phyloP scores from a whole-genome alignment of 2,113 vertebrate species.

The Progne subis region DNA sequence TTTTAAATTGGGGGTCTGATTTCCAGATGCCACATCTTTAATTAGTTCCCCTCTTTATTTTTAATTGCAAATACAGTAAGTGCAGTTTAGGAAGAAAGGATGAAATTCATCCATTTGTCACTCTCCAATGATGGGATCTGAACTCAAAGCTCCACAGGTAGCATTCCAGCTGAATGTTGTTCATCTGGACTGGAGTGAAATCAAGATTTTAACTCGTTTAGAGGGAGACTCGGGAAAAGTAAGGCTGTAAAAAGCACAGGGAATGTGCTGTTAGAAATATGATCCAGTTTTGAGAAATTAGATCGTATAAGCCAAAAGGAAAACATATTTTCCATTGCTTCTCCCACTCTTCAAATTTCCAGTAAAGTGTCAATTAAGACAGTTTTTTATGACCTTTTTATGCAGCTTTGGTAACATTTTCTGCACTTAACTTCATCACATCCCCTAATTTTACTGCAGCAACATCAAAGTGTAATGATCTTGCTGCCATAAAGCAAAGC shows the following conservation, averaged over 20 bases:
- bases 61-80: not conserved
- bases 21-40: not conserved
- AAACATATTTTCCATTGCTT: not conserved
- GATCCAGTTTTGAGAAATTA: not conserved
- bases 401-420: constrained; percentile 33
- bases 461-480: constrained; percentile 33
- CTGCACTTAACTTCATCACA: constrained; percentile 29
- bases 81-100: not conserved
- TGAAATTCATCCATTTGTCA: not conserved
- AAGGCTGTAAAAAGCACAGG: not conserved
- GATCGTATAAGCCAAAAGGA: not conserved
- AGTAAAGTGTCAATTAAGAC: constrained; percentile 34
- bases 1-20: not conserved
- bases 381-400: constrained; percentile 33
- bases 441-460: constrained; percentile 30
- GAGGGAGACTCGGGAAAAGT: not conserved
- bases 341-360: not conserved
- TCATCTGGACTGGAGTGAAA: not conserved
- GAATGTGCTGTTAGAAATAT: not conserved
- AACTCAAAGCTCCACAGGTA: not conserved
- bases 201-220: not conserved
- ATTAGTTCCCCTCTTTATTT: not conserved
- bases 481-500: constrained; percentile 21
- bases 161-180: not conserved
- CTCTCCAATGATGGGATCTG: not conserved